Evolutionary conservation across 2,888 invertebrate genomes (phyloP), one percentile per base, ranked within the genome.

Genomic region (Phytoseiulus persimilis): DNA sequence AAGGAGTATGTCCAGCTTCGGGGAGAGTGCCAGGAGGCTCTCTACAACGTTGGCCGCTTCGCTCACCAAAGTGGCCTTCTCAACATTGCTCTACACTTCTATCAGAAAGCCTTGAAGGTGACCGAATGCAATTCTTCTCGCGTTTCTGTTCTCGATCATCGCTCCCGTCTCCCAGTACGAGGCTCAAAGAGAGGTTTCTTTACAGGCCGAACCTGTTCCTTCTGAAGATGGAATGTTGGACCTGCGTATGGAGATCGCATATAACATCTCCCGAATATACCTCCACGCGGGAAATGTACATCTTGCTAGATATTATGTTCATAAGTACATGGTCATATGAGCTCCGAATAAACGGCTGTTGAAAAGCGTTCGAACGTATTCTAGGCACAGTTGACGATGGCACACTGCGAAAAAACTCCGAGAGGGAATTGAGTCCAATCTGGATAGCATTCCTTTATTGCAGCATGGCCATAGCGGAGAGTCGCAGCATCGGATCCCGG

Each of bases 261-360:
- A 87, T 18, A 87, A 87, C 39, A 87, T 87, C 9, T 87, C 87
- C 0, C 1, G 87, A 9, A 87, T 87, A 32, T 87, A 87, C 18
- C 18, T 32, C 9, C 87, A 87, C 45, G 32, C 87, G 23, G 87
- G 87, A 3, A 87, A 87, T 18, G 39, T 39, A 28, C 87, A 87
- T 11, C 87, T 87, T 3, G 87, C 87, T 3, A 33, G 87, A 87
- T 87, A 87, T 33, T 87, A 87, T 33, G 87, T 87, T 87, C 87
- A 87, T 87, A 31, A 87, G 33, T 87, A 87, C 87, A 33, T 87
- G 32, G 87, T 87, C 14, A n/a, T 87, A 45, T 87, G 33, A 87
- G 31, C 33, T 6, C 28, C 28, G 1, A 14, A 84, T 84, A n/a
- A 84, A 84, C 6, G 14, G 31, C 14, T 31, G 83, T 3, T 83